phyloP scores from a whole-genome alignment of 2,797 vertebrate genomes.

The Clarias fuscus region DNA sequence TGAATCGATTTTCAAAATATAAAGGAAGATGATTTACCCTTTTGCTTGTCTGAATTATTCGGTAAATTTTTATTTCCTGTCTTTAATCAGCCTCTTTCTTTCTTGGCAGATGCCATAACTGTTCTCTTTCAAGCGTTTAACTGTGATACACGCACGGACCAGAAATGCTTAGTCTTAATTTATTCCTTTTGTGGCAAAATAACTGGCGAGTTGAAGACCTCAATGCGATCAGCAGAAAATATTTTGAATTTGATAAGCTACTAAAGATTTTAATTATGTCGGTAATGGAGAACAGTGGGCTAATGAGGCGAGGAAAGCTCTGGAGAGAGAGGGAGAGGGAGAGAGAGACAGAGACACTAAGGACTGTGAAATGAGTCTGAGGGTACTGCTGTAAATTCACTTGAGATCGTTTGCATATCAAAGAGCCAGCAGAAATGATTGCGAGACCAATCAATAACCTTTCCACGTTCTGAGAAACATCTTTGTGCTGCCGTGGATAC shows the following conservation, averaged over 20 bases:
- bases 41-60: slow-evolving; percentile 73
- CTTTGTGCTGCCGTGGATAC: slow-evolving; percentile 52
- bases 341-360: slow-evolving; percentile 78
- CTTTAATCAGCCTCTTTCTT: slow-evolving; percentile 51
- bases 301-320: slow-evolving; percentile 99
- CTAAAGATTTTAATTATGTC: slow-evolving; percentile 99
- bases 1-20: slow-evolving; percentile 75
- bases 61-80: slow-evolving; percentile 54
- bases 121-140: slow-evolving; percentile 72
- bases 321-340: slow-evolving; percentile 79
- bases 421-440: slow-evolving; percentile 99
- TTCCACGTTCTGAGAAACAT: slow-evolving; percentile 79
- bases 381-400: slow-evolving; percentile 99
- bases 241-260: slow-evolving; percentile 99
- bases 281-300: slow-evolving; percentile 99
- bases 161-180: slow-evolving; percentile 92
- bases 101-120: slow-evolving; percentile 72
- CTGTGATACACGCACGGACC: slow-evolving; percentile 70
- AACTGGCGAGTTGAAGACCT: slow-evolving; percentile 98
- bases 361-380: slow-evolving; percentile 99
- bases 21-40: slow-evolving; percentile 77
- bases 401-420: slow-evolving; percentile 99
- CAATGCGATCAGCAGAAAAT: slow-evolving; percentile 97
- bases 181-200: slow-evolving; percentile 99
- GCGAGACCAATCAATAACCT: slow-evolving; percentile 99